phyloP scores from a whole-genome alignment of 2,888 invertebrate species.

The Orchesella flavescens region DNA sequence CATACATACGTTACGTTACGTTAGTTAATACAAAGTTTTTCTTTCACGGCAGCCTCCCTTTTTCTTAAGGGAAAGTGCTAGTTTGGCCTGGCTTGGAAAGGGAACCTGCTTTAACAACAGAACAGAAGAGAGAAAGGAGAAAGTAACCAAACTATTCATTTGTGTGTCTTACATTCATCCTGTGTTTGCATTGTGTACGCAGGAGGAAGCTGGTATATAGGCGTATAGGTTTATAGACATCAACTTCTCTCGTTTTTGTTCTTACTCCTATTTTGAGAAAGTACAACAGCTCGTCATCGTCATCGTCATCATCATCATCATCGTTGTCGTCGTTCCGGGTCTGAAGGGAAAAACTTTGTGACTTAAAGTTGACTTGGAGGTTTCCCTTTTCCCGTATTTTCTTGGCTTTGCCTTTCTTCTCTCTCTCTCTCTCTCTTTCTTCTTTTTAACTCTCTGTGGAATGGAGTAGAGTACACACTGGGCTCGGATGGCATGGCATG shows the following conservation, averaged over 20 bases:
- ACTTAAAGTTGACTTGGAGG: constrained; percentile 26
- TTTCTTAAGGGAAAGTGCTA: neutral
- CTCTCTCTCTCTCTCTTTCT: neutral
- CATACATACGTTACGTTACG: constrained; percentile 1
- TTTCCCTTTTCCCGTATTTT: constrained; percentile 17
- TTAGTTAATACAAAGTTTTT: neutral
- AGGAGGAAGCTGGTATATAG: neutral
- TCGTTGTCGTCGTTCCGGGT: constrained; percentile 32
- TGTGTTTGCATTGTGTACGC: constrained; percentile 18
- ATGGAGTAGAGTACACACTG: neutral
- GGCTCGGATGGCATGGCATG: neutral
- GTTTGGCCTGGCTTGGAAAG: neutral
- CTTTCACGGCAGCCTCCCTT: neutral
- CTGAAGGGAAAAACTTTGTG: constrained; percentile 31
- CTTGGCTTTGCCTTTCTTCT: neutral
- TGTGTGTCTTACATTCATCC: neutral
- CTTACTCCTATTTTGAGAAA: constrained; percentile 12
- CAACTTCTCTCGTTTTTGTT: neutral
- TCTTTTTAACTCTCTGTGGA: neutral
- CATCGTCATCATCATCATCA: constrained; percentile 26
- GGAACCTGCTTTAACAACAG: neutral
- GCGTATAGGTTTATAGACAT: too few relatives aligned
- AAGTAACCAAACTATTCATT: constrained; percentile 15
- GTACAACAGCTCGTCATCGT: constrained; percentile 3
- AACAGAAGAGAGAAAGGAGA: neutral